phyloP scores from a whole-genome alignment of 2,113 vertebrate species.

The Hemicordylus capensis region DNA sequence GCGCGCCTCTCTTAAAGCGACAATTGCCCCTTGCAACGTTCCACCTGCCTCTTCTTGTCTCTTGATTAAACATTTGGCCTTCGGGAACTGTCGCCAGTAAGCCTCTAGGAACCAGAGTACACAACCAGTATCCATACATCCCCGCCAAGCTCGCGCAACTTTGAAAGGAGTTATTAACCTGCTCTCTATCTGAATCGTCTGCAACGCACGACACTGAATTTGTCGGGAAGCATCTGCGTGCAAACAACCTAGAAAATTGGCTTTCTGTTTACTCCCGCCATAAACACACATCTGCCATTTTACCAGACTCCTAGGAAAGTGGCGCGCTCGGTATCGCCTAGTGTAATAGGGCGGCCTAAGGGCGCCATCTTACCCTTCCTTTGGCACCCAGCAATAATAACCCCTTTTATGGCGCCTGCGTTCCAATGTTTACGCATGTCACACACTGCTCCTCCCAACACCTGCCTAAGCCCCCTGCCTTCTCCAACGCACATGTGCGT shows the following conservation, averaged over 20 bases:
- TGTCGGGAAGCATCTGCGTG: fast-evolving
- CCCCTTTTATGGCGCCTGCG: background rate
- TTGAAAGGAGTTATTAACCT: background rate
- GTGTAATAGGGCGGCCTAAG: background rate
- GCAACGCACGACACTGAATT: background rate
- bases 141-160: background rate
- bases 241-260: background rate
- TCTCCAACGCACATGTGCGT: background rate
- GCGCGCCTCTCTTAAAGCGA: background rate
- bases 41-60: background rate
- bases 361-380: background rate
- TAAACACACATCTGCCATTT: background rate
- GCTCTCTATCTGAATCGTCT: background rate
- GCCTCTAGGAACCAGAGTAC: too few species aligned
- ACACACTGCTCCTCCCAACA: background rate
- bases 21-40: background rate
- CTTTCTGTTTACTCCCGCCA: background rate
- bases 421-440: background rate
- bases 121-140: too few species aligned
- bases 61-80: too few species aligned
- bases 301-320: background rate
- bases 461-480: background rate
- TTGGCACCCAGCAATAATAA: too few species aligned
- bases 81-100: too few species aligned
- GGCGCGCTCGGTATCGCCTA: background rate